Conservation (phyloP, 2,888 invertebrate genomes). For the Ornithoptera alexandrae region DNA sequence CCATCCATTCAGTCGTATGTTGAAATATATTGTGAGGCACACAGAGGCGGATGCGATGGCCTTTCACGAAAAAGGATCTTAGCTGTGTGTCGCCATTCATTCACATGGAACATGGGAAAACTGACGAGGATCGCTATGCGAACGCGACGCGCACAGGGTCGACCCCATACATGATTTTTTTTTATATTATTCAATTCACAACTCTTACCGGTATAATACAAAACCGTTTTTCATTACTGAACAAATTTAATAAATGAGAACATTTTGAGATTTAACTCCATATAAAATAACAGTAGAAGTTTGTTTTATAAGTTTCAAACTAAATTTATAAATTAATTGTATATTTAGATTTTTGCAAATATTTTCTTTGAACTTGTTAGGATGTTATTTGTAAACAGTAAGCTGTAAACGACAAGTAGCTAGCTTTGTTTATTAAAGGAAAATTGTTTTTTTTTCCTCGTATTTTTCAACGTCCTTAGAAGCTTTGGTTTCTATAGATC, state of each 20-base stretch:
- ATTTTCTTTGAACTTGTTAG: no score
- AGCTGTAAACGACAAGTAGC: no score
- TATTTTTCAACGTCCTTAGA: neutral
- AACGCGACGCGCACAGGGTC: constrained; percentile 49
- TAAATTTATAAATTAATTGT: no score
- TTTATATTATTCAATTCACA: neutral
- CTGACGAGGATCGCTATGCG: constrained; percentile 51
- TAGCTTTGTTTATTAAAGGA: neutral
- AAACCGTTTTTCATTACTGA: no score
- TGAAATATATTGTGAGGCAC: constrained; percentile 38
- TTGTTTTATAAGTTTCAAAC: no score
- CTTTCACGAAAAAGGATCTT: constrained; percentile 69
- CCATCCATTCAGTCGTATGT: constrained; percentile 30
- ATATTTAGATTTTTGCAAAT: no score
- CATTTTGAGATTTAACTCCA: neutral
- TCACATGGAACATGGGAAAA: constrained; percentile 60
- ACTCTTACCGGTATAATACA: no score
- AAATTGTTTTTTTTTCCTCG: neutral
- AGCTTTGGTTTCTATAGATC: constrained; percentile 2
- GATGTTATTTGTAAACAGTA: no score
- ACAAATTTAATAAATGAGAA: no score
- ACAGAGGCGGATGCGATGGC: constrained; percentile 42
- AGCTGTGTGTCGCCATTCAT: constrained; percentile 60
- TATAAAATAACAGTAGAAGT: neutral
- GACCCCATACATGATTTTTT: constrained; percentile 32